Evolutionary conservation across 1,140 invertebrate genomes (phyloP).

Genomic region (Tribolium madens): DNA sequence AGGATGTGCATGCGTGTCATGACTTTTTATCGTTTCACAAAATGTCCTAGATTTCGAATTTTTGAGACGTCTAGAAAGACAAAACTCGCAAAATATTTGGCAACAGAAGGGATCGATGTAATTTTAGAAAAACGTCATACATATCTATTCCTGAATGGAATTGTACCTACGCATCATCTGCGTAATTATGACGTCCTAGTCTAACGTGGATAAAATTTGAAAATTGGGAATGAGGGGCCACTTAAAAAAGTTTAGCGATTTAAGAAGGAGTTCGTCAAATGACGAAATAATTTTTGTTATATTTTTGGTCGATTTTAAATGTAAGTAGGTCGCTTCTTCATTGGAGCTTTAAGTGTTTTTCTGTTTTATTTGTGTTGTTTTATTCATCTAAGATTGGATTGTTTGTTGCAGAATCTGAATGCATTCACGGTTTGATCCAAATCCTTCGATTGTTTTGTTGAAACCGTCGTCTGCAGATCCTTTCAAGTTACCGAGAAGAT

Average conservation of each 20-base stretch:
- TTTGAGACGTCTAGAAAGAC: not conserved
- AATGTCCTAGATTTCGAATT: constrained; percentile 18
- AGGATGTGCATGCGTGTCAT: constrained; percentile 20
- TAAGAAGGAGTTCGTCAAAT: not conserved
- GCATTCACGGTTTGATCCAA: constrained; percentile 48
- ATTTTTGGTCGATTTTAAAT: not conserved
- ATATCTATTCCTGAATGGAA: constrained; percentile 28
- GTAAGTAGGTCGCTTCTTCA: not conserved
- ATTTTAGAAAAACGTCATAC: constrained; percentile 30
- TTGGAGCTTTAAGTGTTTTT: constrained; percentile 3
- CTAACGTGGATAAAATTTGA: constrained; percentile 5
- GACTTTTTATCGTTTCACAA: not conserved
- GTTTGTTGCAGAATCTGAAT: constrained; percentile 58
- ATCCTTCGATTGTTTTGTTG: constrained; percentile 35
- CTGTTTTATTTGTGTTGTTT: not conserved
- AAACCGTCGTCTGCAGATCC: constrained; percentile 50
- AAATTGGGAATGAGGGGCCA: not conserved
- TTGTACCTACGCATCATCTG: constrained; percentile 17
- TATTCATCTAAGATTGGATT: not conserved
- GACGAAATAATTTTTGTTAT: too few species aligned
- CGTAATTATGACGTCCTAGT: constrained; percentile 4
- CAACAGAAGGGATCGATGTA: not conserved
- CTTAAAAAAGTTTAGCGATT: not conserved
- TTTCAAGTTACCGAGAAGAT: constrained; percentile 49
- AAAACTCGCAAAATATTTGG: constrained; percentile 30